A percentile compares a stretch with the other conserved stretches of the same genome.
Conservation (phyloP, 2,888 invertebrate genomes). For the Macaria notata region DNA sequence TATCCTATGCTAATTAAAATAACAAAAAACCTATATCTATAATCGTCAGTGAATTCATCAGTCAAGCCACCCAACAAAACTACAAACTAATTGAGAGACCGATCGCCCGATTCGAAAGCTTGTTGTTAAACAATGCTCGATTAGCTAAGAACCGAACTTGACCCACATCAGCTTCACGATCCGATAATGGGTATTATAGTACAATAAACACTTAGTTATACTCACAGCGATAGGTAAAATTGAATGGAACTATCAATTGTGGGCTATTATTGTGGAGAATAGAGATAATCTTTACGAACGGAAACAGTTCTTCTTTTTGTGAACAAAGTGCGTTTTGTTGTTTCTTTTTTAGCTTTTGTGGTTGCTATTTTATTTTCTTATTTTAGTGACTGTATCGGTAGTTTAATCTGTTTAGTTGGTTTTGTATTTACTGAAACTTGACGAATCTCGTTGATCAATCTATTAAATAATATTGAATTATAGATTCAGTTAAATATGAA, state of each 20-base stretch:
- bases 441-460: too few relatives aligned
- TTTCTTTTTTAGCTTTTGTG: not conserved
- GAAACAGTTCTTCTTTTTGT: not conserved
- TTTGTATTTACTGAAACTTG: too few relatives aligned
- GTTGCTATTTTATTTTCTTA: too few relatives aligned
- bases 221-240: not conserved
- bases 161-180: slow-evolving; percentile 26
- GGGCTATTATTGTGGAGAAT: not conserved
- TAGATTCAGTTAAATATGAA: too few relatives aligned
- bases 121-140: slow-evolving; percentile 26
- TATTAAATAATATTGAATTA: too few relatives aligned
- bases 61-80: slow-evolving; percentile 13
- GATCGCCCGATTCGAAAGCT: slow-evolving; percentile 23
- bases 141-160: slow-evolving; percentile 26
- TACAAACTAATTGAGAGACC: slow-evolving; percentile 18
- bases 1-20: too few relatives aligned
- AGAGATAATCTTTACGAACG: not conserved
- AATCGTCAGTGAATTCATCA: not conserved
- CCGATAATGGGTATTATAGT: slow-evolving; percentile 12
- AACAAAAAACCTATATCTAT: too few relatives aligned
- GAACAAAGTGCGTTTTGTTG: not conserved
- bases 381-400: too few relatives aligned
- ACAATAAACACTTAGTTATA: slow-evolving; percentile 4
- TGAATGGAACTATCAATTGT: not conserved
- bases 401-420: too few relatives aligned